A percentile compares a stretch with the other conserved stretches of the same genome.
Evolutionary conservation across 2,888 invertebrate species (phyloP).

Genomic region (Xylophagus ater): DNA sequence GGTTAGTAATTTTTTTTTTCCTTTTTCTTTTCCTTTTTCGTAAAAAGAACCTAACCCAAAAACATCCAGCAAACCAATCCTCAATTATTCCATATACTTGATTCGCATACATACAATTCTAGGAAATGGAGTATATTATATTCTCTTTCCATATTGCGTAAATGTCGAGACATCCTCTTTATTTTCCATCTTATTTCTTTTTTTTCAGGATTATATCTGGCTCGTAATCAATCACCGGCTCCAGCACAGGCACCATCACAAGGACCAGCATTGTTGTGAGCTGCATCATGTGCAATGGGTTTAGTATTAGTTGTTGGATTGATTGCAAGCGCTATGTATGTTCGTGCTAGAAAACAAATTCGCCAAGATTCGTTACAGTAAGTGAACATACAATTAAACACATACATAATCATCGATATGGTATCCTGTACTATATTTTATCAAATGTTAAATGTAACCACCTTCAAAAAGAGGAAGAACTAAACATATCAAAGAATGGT

Average conservation of each 20-base stretch:
- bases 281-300: conserved; percentile 69
- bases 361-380: conserved; percentile 38
- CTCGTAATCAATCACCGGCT: conserved; percentile 39
- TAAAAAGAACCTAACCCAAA: too few species aligned
- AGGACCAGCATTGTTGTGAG: conserved; percentile 63
- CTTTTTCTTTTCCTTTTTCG: too few species aligned
- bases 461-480: conserved; percentile 3
- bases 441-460: background rate
- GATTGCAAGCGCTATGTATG: conserved; percentile 38
- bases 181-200: too few species aligned
- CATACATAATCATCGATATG: background rate
- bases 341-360: conserved; percentile 37
- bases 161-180: too few species aligned
- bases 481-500: conserved; percentile 1
- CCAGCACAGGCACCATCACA: conserved; percentile 54
- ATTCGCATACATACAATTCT: too few species aligned
- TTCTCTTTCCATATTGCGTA: too few species aligned
- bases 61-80: too few species aligned
- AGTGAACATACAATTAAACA: conserved; percentile 20
- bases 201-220: conserved; percentile 40
- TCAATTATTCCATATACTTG: too few species aligned
- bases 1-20: too few species aligned
- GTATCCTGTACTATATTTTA: background rate
- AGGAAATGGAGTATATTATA: too few species aligned
- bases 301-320: conserved; percentile 34